Base-by-base conservation (phyloP, 2,113 vertebrate genomes). In the Gambusia holbrooki region DNA sequence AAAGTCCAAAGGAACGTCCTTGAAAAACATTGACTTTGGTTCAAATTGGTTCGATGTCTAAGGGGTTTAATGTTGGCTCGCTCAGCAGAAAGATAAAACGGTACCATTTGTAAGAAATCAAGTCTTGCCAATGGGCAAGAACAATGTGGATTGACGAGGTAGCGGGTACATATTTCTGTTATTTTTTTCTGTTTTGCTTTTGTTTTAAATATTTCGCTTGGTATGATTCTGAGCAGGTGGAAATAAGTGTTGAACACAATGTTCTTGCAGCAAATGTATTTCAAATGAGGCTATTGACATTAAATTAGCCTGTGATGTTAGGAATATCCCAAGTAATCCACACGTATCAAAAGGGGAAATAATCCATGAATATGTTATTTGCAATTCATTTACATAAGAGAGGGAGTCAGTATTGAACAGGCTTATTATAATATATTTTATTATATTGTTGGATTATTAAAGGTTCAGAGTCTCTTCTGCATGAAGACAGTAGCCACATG, bases 1-100 rank as follows among this genome's bases (percentile, higher is more conserved):
- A 42, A 69, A 60, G 67, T 75, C 66, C 42, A 10, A 86, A 62
- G 61, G 62, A 78, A 62, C 64, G 67, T 33, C 81, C 77, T 83
- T 84, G 79, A 78, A 86, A 82, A 79, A 27, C 58, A 27, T 54
- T 40, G 65, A 79, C 66, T 76, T 51, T 22, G 62, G 69, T 62
- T 35, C 48, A 84, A 81, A 87, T 75, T 73, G 73, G 58, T 70
- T 85, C 10, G 7, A 62, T 69, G 79, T 76, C 69, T 35, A 19
- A 63, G 77, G 62, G 87, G 84, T 70, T 66, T 77, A 69, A 84
- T 83, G 66, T 74, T 69, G 54, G 54, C 54, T 77, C 54, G 62
- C 73, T 72, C 13, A 4, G 62, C 76, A 69, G 71, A 73, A 48
- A 61, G 65, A 69, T 76, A 15, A 74, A 72, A 86, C 66, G 33